Percentiles rank a stretch among this genome's conserved stretches.
Conservation (phyloP, 2,797 vertebrate species). For the Hippopotamyrus pictus region DNA sequence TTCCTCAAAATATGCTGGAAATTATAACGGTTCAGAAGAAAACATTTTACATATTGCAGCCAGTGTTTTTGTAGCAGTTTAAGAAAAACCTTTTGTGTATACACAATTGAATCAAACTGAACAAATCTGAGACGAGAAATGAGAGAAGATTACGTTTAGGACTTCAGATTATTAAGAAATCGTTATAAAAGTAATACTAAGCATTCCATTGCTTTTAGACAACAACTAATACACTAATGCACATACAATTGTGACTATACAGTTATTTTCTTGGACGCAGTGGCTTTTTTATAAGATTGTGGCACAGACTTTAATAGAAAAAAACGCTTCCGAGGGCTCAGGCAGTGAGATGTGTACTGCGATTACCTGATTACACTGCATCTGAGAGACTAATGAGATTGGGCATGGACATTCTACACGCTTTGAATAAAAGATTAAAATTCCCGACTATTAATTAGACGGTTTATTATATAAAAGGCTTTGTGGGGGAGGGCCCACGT, state of each 20-base stretch:
- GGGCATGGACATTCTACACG: neutral
- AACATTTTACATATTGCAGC: neutral
- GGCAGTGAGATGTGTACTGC: neutral
- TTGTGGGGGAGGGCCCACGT: neutral
- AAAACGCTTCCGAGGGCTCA: neutral
- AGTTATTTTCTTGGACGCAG: neutral
- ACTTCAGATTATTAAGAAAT: neutral
- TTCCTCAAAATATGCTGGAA: neutral
- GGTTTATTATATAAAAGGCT: neutral
- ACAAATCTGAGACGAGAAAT: neutral
- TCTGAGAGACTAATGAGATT: neutral
- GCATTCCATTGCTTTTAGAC: neutral
- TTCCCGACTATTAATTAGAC: neutral
- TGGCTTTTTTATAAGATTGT: neutral
- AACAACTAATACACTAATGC: neutral
- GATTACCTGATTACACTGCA: neutral
- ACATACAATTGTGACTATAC: neutral
- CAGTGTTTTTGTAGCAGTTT: neutral
- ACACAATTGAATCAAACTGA: neutral
- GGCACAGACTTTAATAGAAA: neutral
- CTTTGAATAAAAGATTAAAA: neutral
- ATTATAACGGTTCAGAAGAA: neutral
- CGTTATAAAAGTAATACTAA: neutral
- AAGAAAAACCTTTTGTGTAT: slow-evolving; percentile 1
- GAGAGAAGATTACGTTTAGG: neutral